A percentile compares a stretch with the other conserved stretches of the same genome.
Evolutionary conservation across 2,888 invertebrate genomes (phyloP).

Genomic region (Agrochola lychnidis): DNA sequence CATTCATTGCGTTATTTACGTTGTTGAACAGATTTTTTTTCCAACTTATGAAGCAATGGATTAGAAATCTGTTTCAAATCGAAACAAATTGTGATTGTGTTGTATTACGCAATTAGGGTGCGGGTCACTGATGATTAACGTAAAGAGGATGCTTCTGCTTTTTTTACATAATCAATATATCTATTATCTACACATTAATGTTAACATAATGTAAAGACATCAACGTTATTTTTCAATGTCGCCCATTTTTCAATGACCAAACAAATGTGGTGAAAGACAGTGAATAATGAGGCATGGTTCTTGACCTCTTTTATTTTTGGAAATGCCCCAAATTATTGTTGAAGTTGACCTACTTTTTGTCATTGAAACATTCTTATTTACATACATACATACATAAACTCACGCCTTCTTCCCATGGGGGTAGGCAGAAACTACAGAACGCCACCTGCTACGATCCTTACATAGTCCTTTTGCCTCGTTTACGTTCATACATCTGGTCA

Average conservation of each 20-base stretch:
- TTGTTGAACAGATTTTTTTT: too few species aligned
- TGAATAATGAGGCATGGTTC: conserved; percentile 39
- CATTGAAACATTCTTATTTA: conserved; percentile 14
- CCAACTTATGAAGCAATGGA: too few species aligned
- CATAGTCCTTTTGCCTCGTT: too few species aligned
- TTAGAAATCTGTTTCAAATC: too few species aligned
- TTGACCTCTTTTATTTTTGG: conserved; percentile 51
- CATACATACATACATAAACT: too few species aligned
- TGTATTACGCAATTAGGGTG: too few species aligned
- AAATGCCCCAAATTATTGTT: conserved; percentile 45
- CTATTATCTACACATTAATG: not conserved
- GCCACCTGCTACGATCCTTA: too few species aligned
- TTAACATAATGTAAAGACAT: conserved; percentile 21
- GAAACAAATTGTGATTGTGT: too few species aligned
- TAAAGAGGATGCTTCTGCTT: not conserved
- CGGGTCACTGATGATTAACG: conserved; percentile 1
- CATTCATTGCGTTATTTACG: too few species aligned
- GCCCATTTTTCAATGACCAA: conserved; percentile 22
- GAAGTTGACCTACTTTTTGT: conserved; percentile 40
- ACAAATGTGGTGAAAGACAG: conserved; percentile 44
- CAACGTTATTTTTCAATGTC: conserved; percentile 18
- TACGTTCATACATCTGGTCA: too few species aligned
- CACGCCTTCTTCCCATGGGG: too few species aligned
- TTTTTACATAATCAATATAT: conserved; percentile 1
- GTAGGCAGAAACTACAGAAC: too few species aligned